Base-by-base conservation (phyloP, 2,113 vertebrate genomes). In the Scolopax mira region DNA sequence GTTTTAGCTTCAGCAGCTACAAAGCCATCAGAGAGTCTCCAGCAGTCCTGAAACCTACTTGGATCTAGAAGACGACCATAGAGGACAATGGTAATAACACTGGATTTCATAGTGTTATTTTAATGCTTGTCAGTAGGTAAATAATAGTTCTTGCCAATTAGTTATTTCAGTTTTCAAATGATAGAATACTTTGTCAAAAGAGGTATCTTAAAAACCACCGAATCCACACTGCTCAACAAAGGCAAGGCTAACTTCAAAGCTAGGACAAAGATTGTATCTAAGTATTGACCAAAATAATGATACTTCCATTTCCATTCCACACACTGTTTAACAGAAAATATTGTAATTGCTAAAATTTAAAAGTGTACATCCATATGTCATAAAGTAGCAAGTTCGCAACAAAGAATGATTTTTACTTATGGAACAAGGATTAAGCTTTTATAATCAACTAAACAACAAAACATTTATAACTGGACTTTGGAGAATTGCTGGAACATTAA, bases 11-110 rank as follows among this genome's bases (percentile, higher is more conserved):
- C 99, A 90, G 99, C 98, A 97, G 99, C 99, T 96, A 99, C 98
- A 97, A 99, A 99, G 70, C 99, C 99, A 97, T 99, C 99, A 39
- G 99, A 99, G 62, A 99, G 98, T 91, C 99, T 99, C 99, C 99
- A 99, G 85, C 98, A 98, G 96, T 99, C 99, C 94, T 99, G 99
- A 98, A 99, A 99, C 81, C 99, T 98, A 90, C 99, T 98, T 30
- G 99, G 99, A 97, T 99, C 99, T 99, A 94, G 69, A 88, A 93
- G 1, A 96, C 77, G 62, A 93, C 92, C 93, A 92, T 23, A 64
- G n/a, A 1, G 3, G 28, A 74, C 39, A 44, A 73, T 6, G 24
- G 10, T 28, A 74, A 82, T 21, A 89, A 67, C 13, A 64, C 0
- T 48, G 28, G 7, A 46, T 74, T 89, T 79, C 18, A 69, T 2